A percentile compares a stretch with the other conserved stretches of the same genome.
These are phyloP conservation scores for Amphipyra berbera DNA, from an alignment of 2,888 invertebrate genomes.

Conservation along the genomic window DNA sequence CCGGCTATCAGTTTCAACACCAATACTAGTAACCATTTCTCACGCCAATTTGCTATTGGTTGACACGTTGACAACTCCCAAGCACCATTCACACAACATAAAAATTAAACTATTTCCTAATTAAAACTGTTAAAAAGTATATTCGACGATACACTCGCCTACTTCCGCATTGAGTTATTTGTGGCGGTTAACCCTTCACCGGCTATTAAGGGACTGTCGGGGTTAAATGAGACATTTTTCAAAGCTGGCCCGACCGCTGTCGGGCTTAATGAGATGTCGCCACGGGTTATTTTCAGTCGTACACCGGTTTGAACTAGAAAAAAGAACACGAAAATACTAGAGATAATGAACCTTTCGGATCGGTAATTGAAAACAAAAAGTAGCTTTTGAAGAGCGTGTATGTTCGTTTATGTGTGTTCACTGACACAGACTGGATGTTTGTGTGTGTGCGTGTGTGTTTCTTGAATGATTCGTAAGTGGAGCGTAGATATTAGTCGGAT, in stretches of 20 bases:
- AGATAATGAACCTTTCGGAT: conserved; percentile 69
- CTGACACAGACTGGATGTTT: conserved; percentile 3
- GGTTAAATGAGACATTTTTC: conserved; percentile 90
- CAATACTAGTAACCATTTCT: conserved; percentile 73
- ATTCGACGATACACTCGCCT: conserved; percentile 75
- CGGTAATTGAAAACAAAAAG: conserved; percentile 70
- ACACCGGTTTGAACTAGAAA: conserved; percentile 66
- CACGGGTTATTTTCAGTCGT: conserved; percentile 85
- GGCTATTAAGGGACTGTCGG: conserved; percentile 85
- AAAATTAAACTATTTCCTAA: conserved; percentile 89
- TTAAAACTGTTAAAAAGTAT: conserved; percentile 88
- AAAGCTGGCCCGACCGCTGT: conserved; percentile 81
- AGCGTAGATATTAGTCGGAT: conserved; percentile 76
- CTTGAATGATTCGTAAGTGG: conserved; percentile 82
- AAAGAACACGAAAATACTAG: conserved; percentile 62
- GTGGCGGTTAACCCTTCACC: conserved; percentile 87
- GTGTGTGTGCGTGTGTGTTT: conserved; percentile 64
- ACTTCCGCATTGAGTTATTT: conserved; percentile 88
- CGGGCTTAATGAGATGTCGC: conserved; percentile 88
- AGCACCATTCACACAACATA: conserved; percentile 74
- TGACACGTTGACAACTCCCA: conserved; percentile 72
- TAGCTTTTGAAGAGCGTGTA: conserved; percentile 39
- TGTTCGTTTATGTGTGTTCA: conserved; percentile 16
- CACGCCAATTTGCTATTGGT: conserved; percentile 81
- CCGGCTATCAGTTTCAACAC: conserved; percentile 65